These are phyloP conservation scores for Podargus strigoides DNA, from an alignment of 2,797 vertebrate species.

Conservation along the genomic window DNA sequence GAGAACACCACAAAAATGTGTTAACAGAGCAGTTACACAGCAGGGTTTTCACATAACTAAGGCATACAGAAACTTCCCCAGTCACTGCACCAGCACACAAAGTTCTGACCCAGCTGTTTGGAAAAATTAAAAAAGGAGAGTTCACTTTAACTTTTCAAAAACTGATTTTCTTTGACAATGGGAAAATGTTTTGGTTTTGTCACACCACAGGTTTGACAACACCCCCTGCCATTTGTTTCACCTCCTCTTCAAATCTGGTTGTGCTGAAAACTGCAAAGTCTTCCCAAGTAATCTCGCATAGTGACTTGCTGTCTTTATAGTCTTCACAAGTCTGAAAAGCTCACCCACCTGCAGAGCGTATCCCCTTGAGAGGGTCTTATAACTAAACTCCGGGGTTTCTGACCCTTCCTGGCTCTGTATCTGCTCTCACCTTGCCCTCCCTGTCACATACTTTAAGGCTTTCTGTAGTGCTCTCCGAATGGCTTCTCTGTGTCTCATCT, in stretches of 20 bases:
- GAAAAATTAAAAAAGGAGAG: too few relatives aligned
- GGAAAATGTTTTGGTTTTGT: background rate
- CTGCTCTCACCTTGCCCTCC: background rate
- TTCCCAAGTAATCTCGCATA: background rate
- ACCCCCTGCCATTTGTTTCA: background rate
- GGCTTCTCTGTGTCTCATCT: slow-evolving; percentile 10
- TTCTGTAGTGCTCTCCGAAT: slow-evolving; percentile 31
- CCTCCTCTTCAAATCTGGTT: background rate
- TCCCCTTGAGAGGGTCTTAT: background rate
- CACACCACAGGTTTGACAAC: background rate
- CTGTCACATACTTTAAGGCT: slow-evolving; percentile 21
- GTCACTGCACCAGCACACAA: background rate
- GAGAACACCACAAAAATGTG: background rate
- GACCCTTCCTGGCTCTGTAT: background rate
- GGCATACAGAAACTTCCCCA: background rate
- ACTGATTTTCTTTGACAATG: too few relatives aligned
- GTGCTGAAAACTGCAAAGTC: background rate
- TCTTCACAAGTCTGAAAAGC: background rate
- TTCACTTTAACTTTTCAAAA: background rate
- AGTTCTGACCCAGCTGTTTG: background rate
- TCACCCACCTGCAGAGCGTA: background rate
- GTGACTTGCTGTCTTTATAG: background rate
- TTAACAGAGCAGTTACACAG: background rate
- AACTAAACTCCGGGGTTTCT: background rate
- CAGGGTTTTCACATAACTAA: background rate